Evolutionary conservation across 1,140 invertebrate genomes (phyloP), one percentile per base, ranked within the genome.

Genomic region (Drosophila leontia): DNA sequence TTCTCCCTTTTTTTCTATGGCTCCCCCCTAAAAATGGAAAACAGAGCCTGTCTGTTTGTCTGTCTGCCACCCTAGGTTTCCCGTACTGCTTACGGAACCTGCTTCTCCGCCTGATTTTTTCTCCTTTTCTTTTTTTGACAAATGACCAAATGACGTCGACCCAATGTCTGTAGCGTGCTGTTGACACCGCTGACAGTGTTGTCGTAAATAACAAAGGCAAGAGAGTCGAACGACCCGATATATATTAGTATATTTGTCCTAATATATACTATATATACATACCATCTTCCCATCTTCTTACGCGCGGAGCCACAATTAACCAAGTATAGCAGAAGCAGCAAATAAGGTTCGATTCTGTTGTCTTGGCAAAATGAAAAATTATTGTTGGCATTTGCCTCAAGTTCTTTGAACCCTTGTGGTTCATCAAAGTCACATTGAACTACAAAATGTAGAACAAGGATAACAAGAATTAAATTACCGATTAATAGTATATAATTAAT

Each of bases 81-180:
- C 41, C 41, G 41, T n/a, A n/a, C 41, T 42, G 17, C 11, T 45
- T 9, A 19, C 19, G 44, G 17, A 53, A 53, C 34, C 51, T 55
- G 7, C 19, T 23, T 23, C 32, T 53, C 9, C 26, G 17, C 23
- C 19, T 37, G 15, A 29, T 45, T 37, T 42, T 53, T 37, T 12
- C 12, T 12, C 26, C 48, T 15, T 17, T 39, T 26, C 23, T 44
- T 61, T 50, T 64, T 70, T 55, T 72, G 71, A 76, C 71, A 76
- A 76, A 76, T 76, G 74, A 76, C 74, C 71, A 65, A 76, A 76
- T 76, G 71, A 76, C 74, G 71, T 76, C 72, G 71, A 64, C 53
- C 75, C 63, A 60, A 58, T 76, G 71, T 75, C 72, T 78, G 72
- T 48, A 78, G 75, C 74, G 48, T 68, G 61, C 62, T 68, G 75